These are phyloP conservation scores for Pipra filicauda DNA, from an alignment of 2,113 vertebrate genomes.

Conservation along the genomic window DNA sequence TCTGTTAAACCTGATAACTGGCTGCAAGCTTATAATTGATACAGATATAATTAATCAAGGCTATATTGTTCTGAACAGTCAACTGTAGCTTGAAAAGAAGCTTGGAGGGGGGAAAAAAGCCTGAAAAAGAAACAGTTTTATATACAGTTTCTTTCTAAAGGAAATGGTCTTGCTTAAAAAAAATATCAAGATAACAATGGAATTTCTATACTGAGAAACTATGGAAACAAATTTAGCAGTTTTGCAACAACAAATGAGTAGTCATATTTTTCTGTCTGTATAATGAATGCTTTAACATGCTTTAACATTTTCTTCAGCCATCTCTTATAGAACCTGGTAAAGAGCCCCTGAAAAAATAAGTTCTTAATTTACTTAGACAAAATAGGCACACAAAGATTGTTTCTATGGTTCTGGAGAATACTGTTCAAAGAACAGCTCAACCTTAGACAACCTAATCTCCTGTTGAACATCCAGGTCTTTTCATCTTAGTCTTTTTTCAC, in stretches of 20 bases:
- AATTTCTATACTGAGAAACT: neutral
- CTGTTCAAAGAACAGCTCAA: neutral
- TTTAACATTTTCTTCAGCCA: neutral
- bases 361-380: neutral
- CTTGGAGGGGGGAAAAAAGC: rapidly evolving
- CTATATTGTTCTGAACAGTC: neutral
- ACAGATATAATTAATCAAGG: neutral
- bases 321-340: neutral
- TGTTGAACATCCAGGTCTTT: neutral
- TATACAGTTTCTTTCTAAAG: neutral
- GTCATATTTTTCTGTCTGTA: neutral
- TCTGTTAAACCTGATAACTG: neutral
- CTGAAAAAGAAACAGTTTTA: neutral
- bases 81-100: neutral
- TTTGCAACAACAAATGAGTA: neutral
- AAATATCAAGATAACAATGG: neutral
- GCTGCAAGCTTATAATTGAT: neutral
- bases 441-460: neutral
- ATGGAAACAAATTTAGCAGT: neutral
- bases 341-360: neutral
- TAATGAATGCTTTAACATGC: neutral
- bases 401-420: neutral
- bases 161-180: neutral
- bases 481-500: neutral
- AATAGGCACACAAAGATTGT: neutral